Evolutionary conservation across 2,888 invertebrate species (phyloP).

Genomic region (Cosmia pyralina): DNA sequence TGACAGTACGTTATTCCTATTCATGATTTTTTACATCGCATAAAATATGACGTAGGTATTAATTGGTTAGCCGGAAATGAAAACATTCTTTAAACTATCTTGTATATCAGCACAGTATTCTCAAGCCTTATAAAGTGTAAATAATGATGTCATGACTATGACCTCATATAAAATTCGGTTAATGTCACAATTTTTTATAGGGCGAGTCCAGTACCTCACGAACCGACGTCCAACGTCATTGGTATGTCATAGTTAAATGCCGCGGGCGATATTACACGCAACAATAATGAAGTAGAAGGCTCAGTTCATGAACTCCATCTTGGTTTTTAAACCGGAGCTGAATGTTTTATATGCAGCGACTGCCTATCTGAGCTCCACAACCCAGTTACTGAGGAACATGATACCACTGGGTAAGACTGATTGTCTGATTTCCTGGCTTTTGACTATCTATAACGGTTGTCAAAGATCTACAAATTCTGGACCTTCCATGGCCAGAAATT

Average conservation of each 20-base stretch:
- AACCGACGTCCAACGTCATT: conserved; percentile 29
- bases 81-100: conserved; percentile 13
- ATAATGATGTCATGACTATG: conserved; percentile 52
- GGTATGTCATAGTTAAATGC: conserved; percentile 39
- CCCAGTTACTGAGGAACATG: too few species aligned
- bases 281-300: conserved; percentile 30
- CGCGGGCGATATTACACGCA: not conserved
- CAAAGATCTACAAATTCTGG: too few species aligned
- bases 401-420: too few species aligned
- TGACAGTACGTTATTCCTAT: too few species aligned
- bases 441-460: too few species aligned
- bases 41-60: too few species aligned
- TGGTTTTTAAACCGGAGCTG: too few species aligned
- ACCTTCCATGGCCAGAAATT: too few species aligned
- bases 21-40: not conserved
- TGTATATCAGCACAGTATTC: not conserved
- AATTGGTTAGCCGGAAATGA: not conserved
- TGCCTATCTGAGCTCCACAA: too few species aligned
- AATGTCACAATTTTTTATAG: conserved; percentile 29
- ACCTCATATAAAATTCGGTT: conserved; percentile 44
- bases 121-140: conserved; percentile 11
- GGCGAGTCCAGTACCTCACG: conserved; percentile 32
- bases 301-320: too few species aligned
- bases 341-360: too few species aligned
- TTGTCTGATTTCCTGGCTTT: too few species aligned